Conservation (phyloP, 2,113 vertebrate species). For the Camelus bactrianus region DNA sequence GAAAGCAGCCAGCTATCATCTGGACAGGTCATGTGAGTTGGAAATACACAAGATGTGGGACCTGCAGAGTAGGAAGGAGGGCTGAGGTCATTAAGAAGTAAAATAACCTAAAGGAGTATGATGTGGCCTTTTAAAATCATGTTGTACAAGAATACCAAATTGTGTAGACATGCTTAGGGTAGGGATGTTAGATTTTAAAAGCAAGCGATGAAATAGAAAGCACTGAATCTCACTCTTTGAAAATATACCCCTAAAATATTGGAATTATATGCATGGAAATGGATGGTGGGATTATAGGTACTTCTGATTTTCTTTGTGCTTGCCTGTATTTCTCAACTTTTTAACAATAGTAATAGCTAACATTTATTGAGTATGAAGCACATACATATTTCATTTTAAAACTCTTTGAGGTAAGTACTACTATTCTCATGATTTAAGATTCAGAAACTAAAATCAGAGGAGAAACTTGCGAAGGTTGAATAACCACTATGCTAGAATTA, state of each 20-base stretch:
- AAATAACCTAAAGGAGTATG: not conserved
- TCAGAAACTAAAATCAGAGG: not conserved
- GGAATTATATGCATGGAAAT: not conserved
- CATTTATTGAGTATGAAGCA: not conserved
- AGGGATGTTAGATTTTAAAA: not conserved
- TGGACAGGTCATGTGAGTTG: not conserved
- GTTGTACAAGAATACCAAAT: not conserved
- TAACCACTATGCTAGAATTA: not conserved
- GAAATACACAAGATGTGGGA: not conserved
- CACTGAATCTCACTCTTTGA: conserved; percentile 1
- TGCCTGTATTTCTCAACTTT: conserved; percentile 13
- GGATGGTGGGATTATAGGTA: not conserved
- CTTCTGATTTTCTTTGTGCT: conserved; percentile 42
- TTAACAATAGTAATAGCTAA: not conserved
- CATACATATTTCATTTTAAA: conserved; percentile 13
- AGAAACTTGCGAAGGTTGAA: not conserved
- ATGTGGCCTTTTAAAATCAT: not conserved
- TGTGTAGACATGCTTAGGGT: not conserved
- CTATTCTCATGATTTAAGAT: not conserved
- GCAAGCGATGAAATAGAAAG: not conserved
- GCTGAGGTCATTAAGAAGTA: not conserved
- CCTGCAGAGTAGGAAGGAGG: not conserved
- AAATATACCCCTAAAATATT: not conserved
- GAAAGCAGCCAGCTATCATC: not conserved
- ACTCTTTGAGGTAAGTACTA: not conserved